Evolutionary conservation across 2,888 invertebrate genomes (phyloP), one percentile per base, ranked within the genome.

Genomic region (Drosophila prolongata): DNA sequence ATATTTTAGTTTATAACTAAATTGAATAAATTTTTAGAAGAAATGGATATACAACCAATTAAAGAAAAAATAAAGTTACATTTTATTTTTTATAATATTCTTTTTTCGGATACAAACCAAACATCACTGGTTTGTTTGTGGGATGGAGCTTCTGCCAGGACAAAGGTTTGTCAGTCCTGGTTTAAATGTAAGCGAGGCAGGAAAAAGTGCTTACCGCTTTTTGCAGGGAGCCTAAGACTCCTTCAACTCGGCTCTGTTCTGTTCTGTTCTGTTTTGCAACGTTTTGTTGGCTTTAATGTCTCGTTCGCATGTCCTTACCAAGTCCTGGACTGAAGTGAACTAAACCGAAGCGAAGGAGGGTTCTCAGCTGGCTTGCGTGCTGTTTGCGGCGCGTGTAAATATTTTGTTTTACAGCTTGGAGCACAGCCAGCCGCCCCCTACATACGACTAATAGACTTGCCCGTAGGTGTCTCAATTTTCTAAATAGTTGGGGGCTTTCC

Each of bases 321-420:
- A 42, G 55, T 46, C n/a, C 52, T 52, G 44, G 54, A 27, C 50
- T 44, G 24, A 34, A 14, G 43, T 42, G 40, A 42, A 54, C 40
- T n/a, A 46, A 30, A 8, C 67, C 43, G 70, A 69, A 59, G 79
- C 16, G 5, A 16, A 13, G 75, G 87, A 24, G 35, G 49, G 42
- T 75, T 30, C 52, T 46, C 55, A 73, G 62, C 54, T 70, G 64
- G 49, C 70, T 89, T 78, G 85, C 87, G 89, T 85, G 89, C 69
- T 66, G 66, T 47, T 59, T 30, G 67, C 47, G 83, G 79, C 80
- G 87, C 85, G 85, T 85, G 90, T 85, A 85, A 85, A 85, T 89
- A 85, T 85, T 86, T 86, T 85, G 89, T 86, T 86, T 89, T 89
- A 89, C 88, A 89, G 89, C 84, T 78, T 73, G 80, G 75, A 84